These are phyloP conservation scores for Bilobella aurantiaca DNA, from an alignment of 1,140 invertebrate species.

Conservation along the genomic window DNA sequence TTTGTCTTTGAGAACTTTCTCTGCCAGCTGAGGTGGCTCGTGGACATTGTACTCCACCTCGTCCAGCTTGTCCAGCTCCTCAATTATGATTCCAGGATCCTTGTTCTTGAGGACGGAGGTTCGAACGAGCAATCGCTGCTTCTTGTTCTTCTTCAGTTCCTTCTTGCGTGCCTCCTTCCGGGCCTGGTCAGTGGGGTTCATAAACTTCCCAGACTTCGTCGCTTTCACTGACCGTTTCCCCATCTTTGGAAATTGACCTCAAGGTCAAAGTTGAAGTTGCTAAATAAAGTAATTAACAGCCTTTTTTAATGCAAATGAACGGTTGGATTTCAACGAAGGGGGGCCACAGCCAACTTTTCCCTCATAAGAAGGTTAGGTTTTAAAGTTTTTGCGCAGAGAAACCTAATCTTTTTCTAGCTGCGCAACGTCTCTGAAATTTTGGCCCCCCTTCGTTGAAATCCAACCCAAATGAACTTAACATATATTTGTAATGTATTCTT, in stretches of 20 bases:
- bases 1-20: constrained; percentile 94
- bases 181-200: constrained; percentile 98
- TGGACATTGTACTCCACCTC: constrained; percentile 95
- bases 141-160: constrained; percentile 96
- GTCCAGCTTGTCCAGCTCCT: constrained; percentile 95
- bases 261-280: not conserved
- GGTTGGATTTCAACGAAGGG: no score
- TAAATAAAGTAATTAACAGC: not conserved
- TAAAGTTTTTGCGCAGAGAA: no score
- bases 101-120: constrained; percentile 96
- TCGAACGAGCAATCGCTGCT: constrained; percentile 86
- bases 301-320: not conserved
- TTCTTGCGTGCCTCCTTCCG: constrained; percentile 95
- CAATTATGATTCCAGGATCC: constrained; percentile 84
- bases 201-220: constrained; percentile 99
- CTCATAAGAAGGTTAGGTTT: no score
- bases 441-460: no score
- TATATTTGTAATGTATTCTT: not conserved
- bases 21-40: constrained; percentile 84
- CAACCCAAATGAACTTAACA: not conserved
- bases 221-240: constrained; percentile 91
- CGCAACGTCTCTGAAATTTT: no score
- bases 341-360: no score
- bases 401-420: no score
- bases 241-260: no score